These are phyloP conservation scores for Lophius americanus DNA, from an alignment of 2,797 vertebrate species.

Conservation along the genomic window DNA sequence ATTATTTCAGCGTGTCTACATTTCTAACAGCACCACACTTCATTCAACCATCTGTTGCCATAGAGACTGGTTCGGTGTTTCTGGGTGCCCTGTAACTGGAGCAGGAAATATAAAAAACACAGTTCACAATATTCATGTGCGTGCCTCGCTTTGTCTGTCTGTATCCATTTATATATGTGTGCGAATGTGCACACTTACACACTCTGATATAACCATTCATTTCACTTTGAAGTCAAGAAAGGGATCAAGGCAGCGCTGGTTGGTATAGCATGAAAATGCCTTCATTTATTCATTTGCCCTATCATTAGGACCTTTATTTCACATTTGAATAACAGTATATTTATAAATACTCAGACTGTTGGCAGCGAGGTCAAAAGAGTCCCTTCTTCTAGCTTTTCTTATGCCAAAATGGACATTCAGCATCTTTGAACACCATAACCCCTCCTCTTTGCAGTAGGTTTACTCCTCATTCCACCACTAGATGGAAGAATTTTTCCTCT, in stretches of 20 bases:
- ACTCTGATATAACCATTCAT: constrained; percentile 25
- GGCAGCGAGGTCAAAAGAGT: constrained; percentile 58
- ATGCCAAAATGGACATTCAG: constrained; percentile 57
- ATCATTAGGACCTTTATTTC: constrained; percentile 55
- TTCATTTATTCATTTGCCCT: constrained; percentile 62
- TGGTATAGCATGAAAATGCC: constrained; percentile 41
- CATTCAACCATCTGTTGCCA: constrained; percentile 76
- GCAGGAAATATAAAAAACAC: constrained; percentile 22
- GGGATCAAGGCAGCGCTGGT: constrained; percentile 43
- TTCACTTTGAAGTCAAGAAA: constrained; percentile 63
- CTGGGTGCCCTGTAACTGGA: constrained; percentile 60
- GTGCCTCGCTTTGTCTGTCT: constrained; percentile 33
- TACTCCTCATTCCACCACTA: constrained; percentile 48
- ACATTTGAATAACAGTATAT: constrained; percentile 56
- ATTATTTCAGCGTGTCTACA: constrained; percentile 52
- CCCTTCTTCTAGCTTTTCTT: constrained; percentile 46
- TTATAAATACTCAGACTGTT: constrained; percentile 42
- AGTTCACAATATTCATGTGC: constrained; percentile 66
- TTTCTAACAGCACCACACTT: constrained; percentile 49
- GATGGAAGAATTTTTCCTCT: constrained; percentile 42
- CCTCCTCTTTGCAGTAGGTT: constrained; percentile 57
- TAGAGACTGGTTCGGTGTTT: constrained; percentile 71
- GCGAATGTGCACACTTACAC: not conserved
- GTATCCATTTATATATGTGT: constrained; percentile 24
- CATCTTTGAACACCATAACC: constrained; percentile 48